These are phyloP conservation scores for Smutsia temminckii DNA, from an alignment of 2,797 vertebrate genomes.

Conservation along the genomic window DNA sequence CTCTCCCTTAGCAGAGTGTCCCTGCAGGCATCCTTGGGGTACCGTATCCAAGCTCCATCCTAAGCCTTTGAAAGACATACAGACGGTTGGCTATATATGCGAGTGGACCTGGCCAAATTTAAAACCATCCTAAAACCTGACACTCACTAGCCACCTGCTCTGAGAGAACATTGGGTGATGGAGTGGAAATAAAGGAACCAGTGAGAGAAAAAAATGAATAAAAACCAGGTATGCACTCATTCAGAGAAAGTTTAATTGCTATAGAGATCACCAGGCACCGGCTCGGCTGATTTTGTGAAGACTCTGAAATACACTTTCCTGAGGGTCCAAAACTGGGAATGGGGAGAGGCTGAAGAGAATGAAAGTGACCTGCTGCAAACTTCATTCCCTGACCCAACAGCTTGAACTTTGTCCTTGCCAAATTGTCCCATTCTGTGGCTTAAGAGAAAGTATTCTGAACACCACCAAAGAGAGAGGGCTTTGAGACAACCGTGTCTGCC, in stretches of 20 bases:
- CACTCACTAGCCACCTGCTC: constrained; percentile 38
- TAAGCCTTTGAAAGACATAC: constrained; percentile 68
- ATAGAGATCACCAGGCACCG: background rate
- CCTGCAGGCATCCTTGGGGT: background rate
- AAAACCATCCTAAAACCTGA: constrained; percentile 34
- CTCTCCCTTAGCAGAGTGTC: constrained; percentile 47
- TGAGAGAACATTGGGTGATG: background rate
- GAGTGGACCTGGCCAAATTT: background rate
- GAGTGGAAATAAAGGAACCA: constrained; percentile 26
- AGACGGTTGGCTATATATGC: background rate
- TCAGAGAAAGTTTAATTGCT: background rate
- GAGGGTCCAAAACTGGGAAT: background rate
- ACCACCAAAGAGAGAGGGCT: background rate
- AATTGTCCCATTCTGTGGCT: background rate
- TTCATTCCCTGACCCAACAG: background rate
- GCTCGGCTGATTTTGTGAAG: background rate
- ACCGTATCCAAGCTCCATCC: background rate
- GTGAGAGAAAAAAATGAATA: background rate
- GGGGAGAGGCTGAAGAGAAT: background rate
- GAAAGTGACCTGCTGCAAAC: background rate
- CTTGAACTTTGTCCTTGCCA: background rate
- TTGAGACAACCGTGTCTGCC: background rate
- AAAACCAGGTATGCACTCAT: background rate
- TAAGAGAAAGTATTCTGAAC: background rate
- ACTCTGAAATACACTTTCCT: constrained; percentile 10